Percentiles rank a stretch among this genome's conserved stretches.
Evolutionary conservation across 2,888 invertebrate species (phyloP).

Genomic region (Scaptomyza reducta): DNA sequence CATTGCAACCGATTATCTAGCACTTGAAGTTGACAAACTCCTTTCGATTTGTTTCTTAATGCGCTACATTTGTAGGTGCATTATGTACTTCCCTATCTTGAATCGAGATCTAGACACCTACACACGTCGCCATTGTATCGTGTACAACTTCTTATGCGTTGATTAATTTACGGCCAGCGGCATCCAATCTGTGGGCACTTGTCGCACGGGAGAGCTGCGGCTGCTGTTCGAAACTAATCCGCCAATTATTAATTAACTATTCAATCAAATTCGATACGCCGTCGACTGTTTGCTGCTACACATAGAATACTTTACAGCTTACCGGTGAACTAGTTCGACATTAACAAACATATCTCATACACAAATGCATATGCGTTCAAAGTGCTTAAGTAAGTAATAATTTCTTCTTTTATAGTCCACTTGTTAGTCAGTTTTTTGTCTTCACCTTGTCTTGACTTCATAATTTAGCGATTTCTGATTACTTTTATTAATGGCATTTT

Average conservation of each 20-base stretch:
- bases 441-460: slow-evolving; percentile 10
- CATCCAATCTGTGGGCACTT: slow-evolving; percentile 67
- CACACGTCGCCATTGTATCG: slow-evolving; percentile 16
- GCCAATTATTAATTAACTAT: slow-evolving; percentile 70
- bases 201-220: slow-evolving; percentile 50
- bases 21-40: slow-evolving; percentile 55
- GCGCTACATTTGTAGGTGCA: slow-evolving; percentile 11
- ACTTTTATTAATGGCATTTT: slow-evolving; percentile 46
- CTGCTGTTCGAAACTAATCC: slow-evolving; percentile 62
- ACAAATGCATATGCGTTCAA: background rate
- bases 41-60: slow-evolving; percentile 45
- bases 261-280: slow-evolving; percentile 73
- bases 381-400: slow-evolving; percentile 5
- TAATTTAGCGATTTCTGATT: slow-evolving; percentile 31
- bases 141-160: slow-evolving; percentile 53
- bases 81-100: slow-evolving; percentile 51
- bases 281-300: slow-evolving; percentile 39
- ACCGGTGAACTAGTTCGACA: slow-evolving; percentile 11
- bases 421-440: slow-evolving; percentile 18
- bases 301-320: slow-evolving; percentile 37
- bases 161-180: slow-evolving; percentile 70
- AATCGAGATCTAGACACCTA: slow-evolving; percentile 64
- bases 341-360: background rate
- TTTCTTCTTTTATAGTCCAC: slow-evolving; percentile 17
- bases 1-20: background rate